These are phyloP conservation scores for Ivindomyrus marchei DNA, from an alignment of 2,113 vertebrate species.

Conservation along the genomic window DNA sequence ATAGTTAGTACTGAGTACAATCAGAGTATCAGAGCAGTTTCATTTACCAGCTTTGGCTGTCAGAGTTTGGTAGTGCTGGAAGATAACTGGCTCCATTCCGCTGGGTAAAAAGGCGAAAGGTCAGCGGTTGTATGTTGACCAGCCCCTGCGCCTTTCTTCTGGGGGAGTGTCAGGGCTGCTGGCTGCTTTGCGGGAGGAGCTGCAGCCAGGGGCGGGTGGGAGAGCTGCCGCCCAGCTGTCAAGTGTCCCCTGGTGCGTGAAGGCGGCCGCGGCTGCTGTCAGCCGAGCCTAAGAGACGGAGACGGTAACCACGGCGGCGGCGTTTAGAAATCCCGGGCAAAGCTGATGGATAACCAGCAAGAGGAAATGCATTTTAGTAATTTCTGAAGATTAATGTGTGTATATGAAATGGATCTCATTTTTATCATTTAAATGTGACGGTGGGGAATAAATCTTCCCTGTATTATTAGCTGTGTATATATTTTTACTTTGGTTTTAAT, in stretches of 20 bases:
- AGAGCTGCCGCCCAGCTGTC: neutral
- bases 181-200: neutral
- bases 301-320: neutral
- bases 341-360: neutral
- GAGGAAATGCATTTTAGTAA: neutral
- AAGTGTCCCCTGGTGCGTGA: neutral
- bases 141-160: neutral
- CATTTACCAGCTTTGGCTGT: neutral
- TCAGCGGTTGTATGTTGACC: neutral
- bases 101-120: neutral
- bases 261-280: neutral
- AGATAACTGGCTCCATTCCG: neutral
- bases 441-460: neutral
- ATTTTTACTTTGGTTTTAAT: conserved; percentile 9
- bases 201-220: neutral
- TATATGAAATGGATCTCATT: neutral
- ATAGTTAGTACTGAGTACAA: neutral
- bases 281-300: neutral
- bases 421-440: neutral
- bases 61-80: neutral
- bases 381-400: neutral
- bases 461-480: conserved; percentile 8
- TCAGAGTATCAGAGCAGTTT: neutral
- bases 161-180: neutral
- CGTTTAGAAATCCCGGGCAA: neutral